Percentiles rank a stretch among this genome's conserved stretches.
These are phyloP conservation scores for Drosophila navojoa DNA, from an alignment of 1,140 invertebrate species.

Conservation along the genomic window DNA sequence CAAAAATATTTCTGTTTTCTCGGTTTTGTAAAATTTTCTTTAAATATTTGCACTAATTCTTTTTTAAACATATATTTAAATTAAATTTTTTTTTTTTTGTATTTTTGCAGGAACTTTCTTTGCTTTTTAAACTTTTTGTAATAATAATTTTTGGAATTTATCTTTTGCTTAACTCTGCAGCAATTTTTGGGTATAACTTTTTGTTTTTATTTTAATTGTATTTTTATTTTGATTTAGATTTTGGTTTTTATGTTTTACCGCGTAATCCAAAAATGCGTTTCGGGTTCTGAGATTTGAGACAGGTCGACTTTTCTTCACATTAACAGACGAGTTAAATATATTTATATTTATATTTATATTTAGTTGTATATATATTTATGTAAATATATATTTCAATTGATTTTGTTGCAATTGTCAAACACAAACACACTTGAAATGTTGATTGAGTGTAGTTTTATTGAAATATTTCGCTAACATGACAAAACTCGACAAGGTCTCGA, in stretches of 20 bases:
- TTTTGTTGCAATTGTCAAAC: slow-evolving; percentile 34
- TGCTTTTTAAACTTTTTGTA: slow-evolving; percentile 54
- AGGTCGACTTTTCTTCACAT: slow-evolving; percentile 78
- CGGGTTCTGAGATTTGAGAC: slow-evolving; percentile 32
- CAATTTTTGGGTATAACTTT: slow-evolving; percentile 42
- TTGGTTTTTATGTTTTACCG: slow-evolving; percentile 43
- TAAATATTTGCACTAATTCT: slow-evolving; percentile 44
- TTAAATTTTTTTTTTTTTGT: slow-evolving; percentile 37
- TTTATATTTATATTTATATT: slow-evolving; percentile 20
- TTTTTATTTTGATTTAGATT: too few species aligned
- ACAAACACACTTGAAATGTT: slow-evolving; percentile 21
- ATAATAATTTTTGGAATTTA: slow-evolving; percentile 53
- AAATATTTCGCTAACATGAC: slow-evolving; percentile 79
- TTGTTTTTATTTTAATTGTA: slow-evolving; percentile 1
- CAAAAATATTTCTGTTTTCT: slow-evolving; percentile 36
- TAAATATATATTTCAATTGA: slow-evolving; percentile 24
- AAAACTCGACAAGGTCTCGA: slow-evolving; percentile 84
- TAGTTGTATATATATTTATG: slow-evolving; percentile 4
- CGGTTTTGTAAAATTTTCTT: slow-evolving; percentile 23
- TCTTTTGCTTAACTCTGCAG: slow-evolving; percentile 25
- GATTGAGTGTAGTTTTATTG: slow-evolving; percentile 24
- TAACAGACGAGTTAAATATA: slow-evolving; percentile 50
- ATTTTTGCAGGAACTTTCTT: slow-evolving; percentile 69
- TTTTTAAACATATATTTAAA: slow-evolving; percentile 37
- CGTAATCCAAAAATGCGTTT: slow-evolving; percentile 72